Evolutionary conservation across 1,140 invertebrate species (phyloP), one percentile per base, ranked within the genome.

Genomic region (Aphelenchoides besseyi): DNA sequence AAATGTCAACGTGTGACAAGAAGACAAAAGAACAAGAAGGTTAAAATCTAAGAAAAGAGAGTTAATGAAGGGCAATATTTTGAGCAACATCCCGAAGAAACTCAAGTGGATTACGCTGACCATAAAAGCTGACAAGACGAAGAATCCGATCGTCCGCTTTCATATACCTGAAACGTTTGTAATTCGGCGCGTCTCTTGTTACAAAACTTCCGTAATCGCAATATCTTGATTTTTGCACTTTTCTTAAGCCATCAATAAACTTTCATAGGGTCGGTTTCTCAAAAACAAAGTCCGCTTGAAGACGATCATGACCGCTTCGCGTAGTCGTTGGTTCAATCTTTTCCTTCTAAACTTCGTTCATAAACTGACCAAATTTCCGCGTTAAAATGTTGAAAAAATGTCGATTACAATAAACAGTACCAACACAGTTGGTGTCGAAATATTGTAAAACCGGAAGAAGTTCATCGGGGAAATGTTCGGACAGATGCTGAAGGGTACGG

Each of bases 331-430:
- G 74, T 80, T 54, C 32, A 64, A 70, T 69, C 72, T 62, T 28
- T 53, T 35, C 33, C 70, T 67, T 59, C 61, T 57, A 69, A 16
- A 68, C 69, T 32, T 33, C 72, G 37, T 23, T 52, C 54, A 62
- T 76, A 61, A 68, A 70, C 69, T 62, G 72, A 37, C 78, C 69
- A 23, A 57, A 48, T 30, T 67, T 54, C 62, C 69, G 71, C 23
- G 68, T 59, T 18, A 62, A 80, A 37, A 82, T 82, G 70, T n/a
- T n/a, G 84, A 81, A 12, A 84, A 77, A 33, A 85, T 77, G 55
- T 12, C 18, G 5, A 33, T 33, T 59, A 23, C 18, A 8, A 23
- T 18, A 5, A 59, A 59, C 18, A 8, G 32, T 33, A 8, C 55
- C 55, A 28, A 59, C 18, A 23, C 23, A 59, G 61, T 16, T 23